Base-by-base conservation (phyloP, 2,888 invertebrate species). In the Drosophila gaucha region DNA sequence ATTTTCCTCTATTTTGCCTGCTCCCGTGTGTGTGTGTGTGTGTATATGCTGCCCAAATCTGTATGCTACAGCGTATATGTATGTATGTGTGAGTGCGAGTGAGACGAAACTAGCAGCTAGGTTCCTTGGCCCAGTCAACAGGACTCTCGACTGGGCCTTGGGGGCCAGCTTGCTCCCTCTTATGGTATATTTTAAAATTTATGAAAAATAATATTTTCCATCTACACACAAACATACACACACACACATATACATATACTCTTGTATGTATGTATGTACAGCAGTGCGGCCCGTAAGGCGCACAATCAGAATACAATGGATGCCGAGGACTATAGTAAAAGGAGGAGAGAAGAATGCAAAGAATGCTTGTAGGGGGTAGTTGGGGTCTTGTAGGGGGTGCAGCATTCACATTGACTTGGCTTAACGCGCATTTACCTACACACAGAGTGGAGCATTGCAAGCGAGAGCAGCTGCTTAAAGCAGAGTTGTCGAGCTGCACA, bases 181-280 rank as follows among this genome's bases (percentile, higher is more conserved):
- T 60, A 57, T 58, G 75, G 75, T 87, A 89, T 87, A 82, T 89
- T 89, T 90, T 90, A 87, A 90, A 89, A 89, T 90, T 89, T 89
- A 89, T 89, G 89, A 89, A 90, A 88, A 89, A 88, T 89, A 89
- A 86, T 89, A 89, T 90, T 90, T 90, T 85, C 76, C 83, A 79
- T 79, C 67, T 79, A 75, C 79, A 71, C 65, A 55, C 60, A 67
- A 54, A 68, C 56, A 52, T 44, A 74, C 54, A 66, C 62, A 68
- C 14, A 46, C 38, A 31, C 20, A 50, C 38, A 55, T 6, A 55
- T 6, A 12, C 12, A 50, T 35, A 55, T 6, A 55, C 12, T 6
- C 12, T 26, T 10, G 2, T 5, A 5, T 16, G 10, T 24, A 59
- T 44, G 33, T 26, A 44, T 16, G 64, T 38, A 49, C 10, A 46